Conservation (phyloP, 2,113 vertebrate genomes). For the Mandrillus leucophaeus region DNA sequence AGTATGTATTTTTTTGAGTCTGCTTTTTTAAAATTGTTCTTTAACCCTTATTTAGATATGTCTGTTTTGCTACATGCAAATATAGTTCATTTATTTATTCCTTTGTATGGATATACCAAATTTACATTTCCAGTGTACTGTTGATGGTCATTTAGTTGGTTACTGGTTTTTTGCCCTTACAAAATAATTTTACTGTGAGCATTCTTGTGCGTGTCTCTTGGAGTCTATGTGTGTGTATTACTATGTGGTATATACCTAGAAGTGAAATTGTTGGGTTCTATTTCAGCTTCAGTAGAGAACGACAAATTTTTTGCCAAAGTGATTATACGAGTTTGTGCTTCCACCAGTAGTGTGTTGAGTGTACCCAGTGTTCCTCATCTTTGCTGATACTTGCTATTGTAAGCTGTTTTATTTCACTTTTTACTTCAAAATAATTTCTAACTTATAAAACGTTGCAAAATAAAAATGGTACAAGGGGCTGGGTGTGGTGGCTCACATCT, state of each 20-base stretch:
- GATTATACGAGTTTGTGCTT: not conserved
- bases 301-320: not conserved
- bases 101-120: not conserved
- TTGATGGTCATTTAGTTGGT: not conserved
- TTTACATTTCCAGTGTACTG: not conserved
- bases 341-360: not conserved
- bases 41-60: not conserved
- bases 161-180: not conserved
- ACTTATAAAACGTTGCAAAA: not conserved
- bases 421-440: conserved; percentile 18
- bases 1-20: not conserved
- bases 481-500: no score
- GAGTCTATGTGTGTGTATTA: not conserved
- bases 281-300: not conserved
- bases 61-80: not conserved
- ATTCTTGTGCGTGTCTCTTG: not conserved
- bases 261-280: not conserved
- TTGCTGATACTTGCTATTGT: not conserved
- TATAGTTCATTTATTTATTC: not conserved
- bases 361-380: not conserved
- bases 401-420: not conserved
- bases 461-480: not conserved
- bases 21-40: not conserved
- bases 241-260: not conserved
- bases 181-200: not conserved